phyloP scores from a whole-genome alignment of 2,888 invertebrate genomes.

The Platerodrilus igneus region DNA sequence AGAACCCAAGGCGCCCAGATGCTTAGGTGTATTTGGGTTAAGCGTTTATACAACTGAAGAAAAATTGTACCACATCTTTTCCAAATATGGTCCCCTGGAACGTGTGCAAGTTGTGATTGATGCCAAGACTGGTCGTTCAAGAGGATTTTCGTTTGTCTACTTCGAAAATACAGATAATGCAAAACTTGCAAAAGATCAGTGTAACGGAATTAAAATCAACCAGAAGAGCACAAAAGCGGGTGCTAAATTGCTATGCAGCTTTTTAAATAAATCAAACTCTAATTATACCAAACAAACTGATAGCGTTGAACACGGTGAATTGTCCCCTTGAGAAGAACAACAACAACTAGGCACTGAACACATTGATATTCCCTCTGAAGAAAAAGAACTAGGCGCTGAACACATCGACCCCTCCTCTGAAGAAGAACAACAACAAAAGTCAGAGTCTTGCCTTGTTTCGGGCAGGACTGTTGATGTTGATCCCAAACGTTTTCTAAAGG shows the following conservation, averaged over 20 bases:
- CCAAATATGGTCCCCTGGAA: slow-evolving; percentile 87
- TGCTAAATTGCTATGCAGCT: slow-evolving; percentile 44
- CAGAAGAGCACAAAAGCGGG: slow-evolving; percentile 88
- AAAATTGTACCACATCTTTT: slow-evolving; percentile 87
- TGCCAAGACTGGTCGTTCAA: slow-evolving; percentile 88
- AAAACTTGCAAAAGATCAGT: slow-evolving; percentile 88
- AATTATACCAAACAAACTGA: too few relatives aligned
- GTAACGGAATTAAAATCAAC: slow-evolving; percentile 92
- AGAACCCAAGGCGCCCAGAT: slow-evolving; percentile 85
- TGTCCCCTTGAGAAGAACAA: too few relatives aligned
- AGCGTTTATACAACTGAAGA: slow-evolving; percentile 90
- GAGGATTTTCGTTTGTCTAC: slow-evolving; percentile 97
- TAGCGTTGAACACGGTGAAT: too few relatives aligned
- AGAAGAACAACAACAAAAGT: too few relatives aligned
- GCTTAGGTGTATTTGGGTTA: slow-evolving; percentile 92
- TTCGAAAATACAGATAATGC: slow-evolving; percentile 85
- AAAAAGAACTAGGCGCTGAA: too few relatives aligned
- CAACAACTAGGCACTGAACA: too few relatives aligned
- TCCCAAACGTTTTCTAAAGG: too few relatives aligned
- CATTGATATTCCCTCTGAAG: too few relatives aligned
- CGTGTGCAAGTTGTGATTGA: slow-evolving; percentile 93
- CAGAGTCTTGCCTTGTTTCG: too few relatives aligned
- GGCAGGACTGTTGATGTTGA: too few relatives aligned
- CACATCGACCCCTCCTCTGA: too few relatives aligned
- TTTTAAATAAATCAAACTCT: too few relatives aligned